phyloP scores from a whole-genome alignment of 2,888 invertebrate genomes.

The Mythimna pallens region DNA sequence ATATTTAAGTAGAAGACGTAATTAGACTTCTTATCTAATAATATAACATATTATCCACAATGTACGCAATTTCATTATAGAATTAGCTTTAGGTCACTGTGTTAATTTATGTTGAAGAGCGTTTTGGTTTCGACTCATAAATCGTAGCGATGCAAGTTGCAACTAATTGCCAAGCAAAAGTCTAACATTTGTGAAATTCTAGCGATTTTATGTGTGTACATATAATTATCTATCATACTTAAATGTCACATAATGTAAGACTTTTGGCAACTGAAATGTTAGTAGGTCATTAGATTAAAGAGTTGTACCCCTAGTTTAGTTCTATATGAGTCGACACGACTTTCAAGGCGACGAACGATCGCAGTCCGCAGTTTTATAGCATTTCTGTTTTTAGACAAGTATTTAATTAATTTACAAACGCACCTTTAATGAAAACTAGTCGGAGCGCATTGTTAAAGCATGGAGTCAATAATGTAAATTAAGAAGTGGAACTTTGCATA shows the following conservation, averaged over 20 bases:
- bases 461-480: conserved; percentile 42
- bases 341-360: conserved; percentile 34
- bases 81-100: conserved; percentile 52
- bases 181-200: conserved; percentile 58
- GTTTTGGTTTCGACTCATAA: conserved; percentile 63
- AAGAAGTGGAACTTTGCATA: conserved; percentile 48
- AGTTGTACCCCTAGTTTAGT: conserved; percentile 17
- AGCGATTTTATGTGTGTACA: conserved; percentile 42
- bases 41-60: conserved; percentile 21
- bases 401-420: conserved; percentile 30
- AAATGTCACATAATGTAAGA: conserved; percentile 61
- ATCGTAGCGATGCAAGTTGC: conserved; percentile 46
- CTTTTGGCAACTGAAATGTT: conserved; percentile 61
- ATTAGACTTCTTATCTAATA: conserved; percentile 50
- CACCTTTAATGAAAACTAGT: conserved; percentile 29
- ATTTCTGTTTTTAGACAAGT: conserved; percentile 14
- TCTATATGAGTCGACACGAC: conserved; percentile 16
- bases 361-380: conserved; percentile 15
- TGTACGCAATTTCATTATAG: conserved; percentile 42
- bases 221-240: conserved; percentile 51
- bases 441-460: conserved; percentile 30
- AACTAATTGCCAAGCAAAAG: conserved; percentile 44
- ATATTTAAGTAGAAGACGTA: conserved; percentile 22
- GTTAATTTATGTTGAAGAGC: conserved; percentile 54
- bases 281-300: conserved; percentile 56